Conservation (phyloP, 2,113 vertebrate genomes). For the Phodopus roborovskii region DNA sequence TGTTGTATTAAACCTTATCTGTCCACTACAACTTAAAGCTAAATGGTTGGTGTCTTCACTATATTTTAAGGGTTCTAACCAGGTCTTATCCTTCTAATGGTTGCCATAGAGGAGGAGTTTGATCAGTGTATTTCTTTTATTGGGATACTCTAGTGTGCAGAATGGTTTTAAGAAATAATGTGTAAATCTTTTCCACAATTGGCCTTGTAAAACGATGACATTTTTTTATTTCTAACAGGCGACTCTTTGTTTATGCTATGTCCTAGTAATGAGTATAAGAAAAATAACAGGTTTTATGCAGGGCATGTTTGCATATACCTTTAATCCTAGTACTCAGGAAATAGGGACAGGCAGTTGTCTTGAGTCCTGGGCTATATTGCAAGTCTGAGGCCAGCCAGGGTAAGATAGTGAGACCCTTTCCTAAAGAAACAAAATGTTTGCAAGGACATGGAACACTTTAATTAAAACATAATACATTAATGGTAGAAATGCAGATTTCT, state of each 20-base stretch:
- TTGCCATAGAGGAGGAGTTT: not conserved
- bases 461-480: not conserved
- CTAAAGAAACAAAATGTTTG: not conserved
- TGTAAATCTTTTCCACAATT: not conserved
- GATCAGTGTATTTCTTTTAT: slow-evolving; percentile 4
- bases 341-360: not conserved
- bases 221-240: not conserved
- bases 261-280: not conserved
- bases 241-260: not conserved
- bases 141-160: not conserved
- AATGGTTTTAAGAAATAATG: not conserved
- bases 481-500: not conserved
- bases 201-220: not conserved
- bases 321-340: not conserved
- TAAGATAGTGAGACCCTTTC: not conserved
- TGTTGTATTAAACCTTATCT: not conserved
- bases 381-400: not conserved
- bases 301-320: not conserved
- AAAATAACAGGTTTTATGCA: not conserved
- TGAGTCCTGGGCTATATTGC: not conserved
- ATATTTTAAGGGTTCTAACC: slow-evolving; percentile 5
- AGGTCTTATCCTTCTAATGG: not conserved
- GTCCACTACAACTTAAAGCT: not conserved
- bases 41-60: slow-evolving; percentile 1
- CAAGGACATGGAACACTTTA: not conserved